Conservation (phyloP, 2,113 vertebrate species). For the Hyla sarda region DNA sequence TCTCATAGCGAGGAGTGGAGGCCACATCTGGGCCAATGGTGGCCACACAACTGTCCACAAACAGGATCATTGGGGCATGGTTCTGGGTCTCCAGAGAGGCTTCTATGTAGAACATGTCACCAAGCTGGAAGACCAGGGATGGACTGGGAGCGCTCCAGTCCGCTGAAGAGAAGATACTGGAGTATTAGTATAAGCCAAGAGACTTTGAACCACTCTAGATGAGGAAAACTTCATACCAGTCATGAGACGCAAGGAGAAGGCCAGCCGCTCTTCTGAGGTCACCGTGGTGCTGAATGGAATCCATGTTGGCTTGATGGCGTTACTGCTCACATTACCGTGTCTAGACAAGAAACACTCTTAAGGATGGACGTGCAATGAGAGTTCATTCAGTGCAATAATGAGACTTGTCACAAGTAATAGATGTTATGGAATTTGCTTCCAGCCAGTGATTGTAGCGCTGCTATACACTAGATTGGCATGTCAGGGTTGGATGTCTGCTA, state of each 20-base stretch:
- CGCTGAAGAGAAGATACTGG: accelerated
- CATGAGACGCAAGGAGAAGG: constrained; percentile 76
- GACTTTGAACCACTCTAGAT: no score
- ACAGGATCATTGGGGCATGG: constrained; percentile 67
- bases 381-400: no score
- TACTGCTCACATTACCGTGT: constrained; percentile 74
- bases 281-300: constrained; percentile 70
- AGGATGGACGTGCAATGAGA: no score
- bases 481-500: no score
- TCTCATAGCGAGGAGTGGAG: constrained; percentile 63
- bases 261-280: constrained; percentile 63
- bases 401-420: no score
- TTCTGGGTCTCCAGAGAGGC: constrained; percentile 61
- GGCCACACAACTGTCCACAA: constrained; percentile 72
- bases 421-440: no score
- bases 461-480: no score
- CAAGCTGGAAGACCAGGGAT: not conserved
- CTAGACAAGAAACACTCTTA: constrained; percentile 59
- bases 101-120: not conserved
- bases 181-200: not conserved
- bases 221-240: constrained; percentile 63
- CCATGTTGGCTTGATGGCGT: constrained; percentile 75
- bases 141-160: constrained; percentile 22
- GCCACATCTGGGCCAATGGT: constrained; percentile 56
- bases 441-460: no score